Evolutionary conservation across 2,113 vertebrate genomes (phyloP).

Genomic region (Cyphomyrus plagiostoma): DNA sequence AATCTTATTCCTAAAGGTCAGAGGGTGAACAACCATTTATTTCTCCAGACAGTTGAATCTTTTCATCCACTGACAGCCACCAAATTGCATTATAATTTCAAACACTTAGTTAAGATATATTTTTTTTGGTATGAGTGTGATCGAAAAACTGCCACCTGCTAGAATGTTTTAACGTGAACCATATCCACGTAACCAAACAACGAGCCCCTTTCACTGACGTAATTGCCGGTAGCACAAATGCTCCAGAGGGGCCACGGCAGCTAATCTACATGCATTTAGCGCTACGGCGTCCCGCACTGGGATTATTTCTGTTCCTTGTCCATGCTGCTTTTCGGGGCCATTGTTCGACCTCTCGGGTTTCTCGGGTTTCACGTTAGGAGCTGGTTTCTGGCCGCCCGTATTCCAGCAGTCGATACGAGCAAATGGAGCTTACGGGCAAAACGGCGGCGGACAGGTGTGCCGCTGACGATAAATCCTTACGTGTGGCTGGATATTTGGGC

Average conservation of each 20-base stretch:
- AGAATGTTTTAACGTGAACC: neutral
- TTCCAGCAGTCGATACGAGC: neutral
- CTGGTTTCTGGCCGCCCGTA: neutral
- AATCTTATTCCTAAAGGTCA: conserved; percentile 6
- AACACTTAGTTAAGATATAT: neutral
- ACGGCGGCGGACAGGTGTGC: neutral
- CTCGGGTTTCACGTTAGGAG: neutral
- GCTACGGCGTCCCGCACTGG: neutral
- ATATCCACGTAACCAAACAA: neutral
- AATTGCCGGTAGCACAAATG: neutral
- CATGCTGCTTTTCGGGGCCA: neutral
- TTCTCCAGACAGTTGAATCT: neutral
- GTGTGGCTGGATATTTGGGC: neutral
- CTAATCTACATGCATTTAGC: neutral
- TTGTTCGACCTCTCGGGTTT: neutral
- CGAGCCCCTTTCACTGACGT: neutral
- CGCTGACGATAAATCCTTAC: neutral
- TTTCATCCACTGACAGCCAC: neutral
- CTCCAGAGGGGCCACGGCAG: neutral
- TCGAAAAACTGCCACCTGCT: neutral
- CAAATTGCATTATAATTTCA: neutral
- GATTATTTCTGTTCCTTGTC: neutral
- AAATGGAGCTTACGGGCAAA: neutral
- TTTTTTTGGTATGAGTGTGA: neutral
- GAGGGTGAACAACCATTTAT: neutral